Conservation (phyloP, 2,888 invertebrate genomes). For the Ophraella communa region DNA sequence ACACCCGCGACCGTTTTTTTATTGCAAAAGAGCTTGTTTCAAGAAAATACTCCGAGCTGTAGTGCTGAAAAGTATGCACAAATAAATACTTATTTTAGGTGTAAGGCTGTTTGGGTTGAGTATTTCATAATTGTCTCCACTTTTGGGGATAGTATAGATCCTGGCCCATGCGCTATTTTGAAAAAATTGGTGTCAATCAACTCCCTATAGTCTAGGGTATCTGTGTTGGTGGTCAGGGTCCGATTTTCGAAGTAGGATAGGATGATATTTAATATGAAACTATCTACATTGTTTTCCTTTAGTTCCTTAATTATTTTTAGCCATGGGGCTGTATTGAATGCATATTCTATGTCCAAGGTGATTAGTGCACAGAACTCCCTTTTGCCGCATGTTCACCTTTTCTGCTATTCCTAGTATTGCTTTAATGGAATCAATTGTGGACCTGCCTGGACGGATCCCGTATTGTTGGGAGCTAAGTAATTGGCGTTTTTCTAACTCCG, state of each 20-base stretch:
- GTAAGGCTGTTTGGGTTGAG: no score
- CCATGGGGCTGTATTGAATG: slow-evolving; percentile 21
- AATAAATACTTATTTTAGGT: no score
- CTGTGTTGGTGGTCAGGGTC: no score
- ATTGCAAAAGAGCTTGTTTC: neutral
- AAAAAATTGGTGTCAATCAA: no score
- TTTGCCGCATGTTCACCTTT: neutral
- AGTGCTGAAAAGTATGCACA: neutral
- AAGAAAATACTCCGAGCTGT: neutral
- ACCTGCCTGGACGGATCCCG: neutral
- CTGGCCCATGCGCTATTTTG: no score
- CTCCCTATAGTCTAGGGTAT: no score
- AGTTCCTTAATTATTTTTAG: neutral
- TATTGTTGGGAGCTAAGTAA: neutral
- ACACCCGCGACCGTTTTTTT: neutral
- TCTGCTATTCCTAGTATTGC: neutral
- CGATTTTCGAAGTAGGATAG: no score
- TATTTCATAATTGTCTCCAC: no score
- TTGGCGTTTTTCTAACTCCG: neutral
- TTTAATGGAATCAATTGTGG: neutral
- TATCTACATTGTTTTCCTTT: no score
- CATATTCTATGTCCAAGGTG: slow-evolving; percentile 14
- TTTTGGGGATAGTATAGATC: no score
- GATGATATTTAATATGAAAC: no score
- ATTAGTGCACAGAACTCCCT: neutral